Conservation (phyloP, 2,113 vertebrate genomes). For the Tretioscincus oriximinensis region DNA sequence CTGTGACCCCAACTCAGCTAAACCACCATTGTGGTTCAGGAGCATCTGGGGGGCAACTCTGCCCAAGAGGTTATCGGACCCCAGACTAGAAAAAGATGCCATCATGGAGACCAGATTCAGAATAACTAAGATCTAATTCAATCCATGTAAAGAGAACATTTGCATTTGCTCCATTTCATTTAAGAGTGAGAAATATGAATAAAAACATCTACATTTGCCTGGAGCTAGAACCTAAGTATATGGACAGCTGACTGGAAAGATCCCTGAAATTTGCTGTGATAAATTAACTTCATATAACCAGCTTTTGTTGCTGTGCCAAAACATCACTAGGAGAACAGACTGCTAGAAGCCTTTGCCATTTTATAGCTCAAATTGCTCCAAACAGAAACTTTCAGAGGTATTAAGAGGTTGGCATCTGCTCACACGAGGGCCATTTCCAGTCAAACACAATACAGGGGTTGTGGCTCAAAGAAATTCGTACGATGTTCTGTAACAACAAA, state of each 20-base stretch:
- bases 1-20: too few species aligned
- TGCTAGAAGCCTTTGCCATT: background rate
- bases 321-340: too few species aligned
- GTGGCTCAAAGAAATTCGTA: background rate
- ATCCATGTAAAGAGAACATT: conserved; percentile 24
- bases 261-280: background rate
- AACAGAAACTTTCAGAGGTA: background rate
- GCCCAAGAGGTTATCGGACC: too few species aligned
- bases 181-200: background rate
- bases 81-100: too few species aligned
- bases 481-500: background rate
- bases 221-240: conserved; percentile 39
- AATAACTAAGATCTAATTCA: conserved; percentile 7
- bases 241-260: background rate
- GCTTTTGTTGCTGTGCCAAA: background rate
- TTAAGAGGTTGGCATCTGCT: background rate
- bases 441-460: background rate
- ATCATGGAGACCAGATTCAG: too few species aligned
- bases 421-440: background rate
- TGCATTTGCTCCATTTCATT: conserved; percentile 26
- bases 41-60: too few species aligned
- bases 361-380: background rate
- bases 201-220: background rate
- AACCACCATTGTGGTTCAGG: too few species aligned
- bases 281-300: too few species aligned